Base-by-base conservation (phyloP, 2,888 invertebrate genomes). In the Brachypterus glaber region DNA sequence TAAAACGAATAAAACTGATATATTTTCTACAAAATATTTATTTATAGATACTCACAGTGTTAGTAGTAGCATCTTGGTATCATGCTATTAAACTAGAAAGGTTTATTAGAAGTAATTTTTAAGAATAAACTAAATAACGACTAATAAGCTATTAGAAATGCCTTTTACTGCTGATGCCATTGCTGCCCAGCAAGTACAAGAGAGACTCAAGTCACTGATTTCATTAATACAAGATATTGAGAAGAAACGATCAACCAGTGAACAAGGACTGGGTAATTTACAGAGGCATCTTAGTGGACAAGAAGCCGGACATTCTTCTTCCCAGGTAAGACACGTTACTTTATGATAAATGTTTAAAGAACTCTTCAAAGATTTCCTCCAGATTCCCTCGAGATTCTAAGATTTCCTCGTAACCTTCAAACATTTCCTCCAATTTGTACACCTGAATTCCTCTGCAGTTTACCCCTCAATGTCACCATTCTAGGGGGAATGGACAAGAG, bases 161-260 rank as follows among this genome's bases (percentile, higher is more conserved):
- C 81, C 84, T 9, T 74, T 84, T 48, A 82, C 83, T 34, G 81
- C 81, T 49, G 85, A 86, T 64, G 77, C 79, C 27, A 79, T 61
- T 2, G 65, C 83, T 33, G 82, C 83, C 2, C 78, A 79, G 50
- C 54, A 62, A 52, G 63, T 74, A 9, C 66, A 89, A 77, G 91
- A 92, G 50, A 75, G 88, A 12, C 65, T 92, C 13, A 80, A 85
- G 57, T 76, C 80, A 3, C 68, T 92, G 9, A 82, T 85, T 52
- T 72, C 77, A 30, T 64, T 87, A 7, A 76, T 90, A 24, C 82
- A 83, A 59, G 84, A 88, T 37, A 81, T 91, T 49, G 88, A 90
- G 60, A 76, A 76, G 33, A 88, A 87, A 57, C 72, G 90, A 35
- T 70, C 72, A n/a, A 73, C 79, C 30, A 83, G 84, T 53, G 90